Evolutionary conservation across 2,888 invertebrate genomes (phyloP), one percentile per base, ranked within the genome.

Genomic region (Acrocera orbiculus): DNA sequence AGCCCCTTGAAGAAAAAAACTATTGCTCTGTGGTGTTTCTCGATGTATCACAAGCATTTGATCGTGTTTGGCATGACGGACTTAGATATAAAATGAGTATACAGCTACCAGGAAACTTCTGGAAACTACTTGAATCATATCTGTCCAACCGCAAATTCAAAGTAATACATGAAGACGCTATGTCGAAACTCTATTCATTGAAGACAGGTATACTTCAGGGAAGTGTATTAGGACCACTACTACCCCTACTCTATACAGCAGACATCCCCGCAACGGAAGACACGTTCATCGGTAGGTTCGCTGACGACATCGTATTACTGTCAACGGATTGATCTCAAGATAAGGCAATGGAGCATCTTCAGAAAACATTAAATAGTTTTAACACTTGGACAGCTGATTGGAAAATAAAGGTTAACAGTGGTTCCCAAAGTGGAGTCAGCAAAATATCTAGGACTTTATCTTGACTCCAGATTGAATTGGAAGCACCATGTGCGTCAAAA

Each of bases 11-110:
- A 30, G 34, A 27, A 14, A 36, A 36, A 27, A 30, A 39, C 22
- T 13, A 27, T 16, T 37, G 37, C 23, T 27, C 29, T 9, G 32
- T 25, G 8, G 20, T 31, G 5, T 39, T 39, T 20, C 29, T 39
- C 9, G 35, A 37, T 10, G 32, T 39, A 19, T 11, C 39, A 3
- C 34, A 39, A 32, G 34, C 35, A 5, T 39, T 39, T 15, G 36
- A 39, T 9, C 30, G 28, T 9, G 35, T 36, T 2, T 32, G 35
- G 35, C 33, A 35, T 22, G 19, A 38, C 13, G 38, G 35, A 14
- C 16, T 38, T 10, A 4, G 17, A 9, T 10, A 30, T 13, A 35
- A 35, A 31, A 20, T 35, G 4, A 11, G n/a, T 19, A 6, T 17
- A 19, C 2, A 13, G 5, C 16, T 32, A 2, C 32, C 32, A n/a